Evolutionary conservation across 2,888 invertebrate species (phyloP).

Genomic region (Girardia tigrina): DNA sequence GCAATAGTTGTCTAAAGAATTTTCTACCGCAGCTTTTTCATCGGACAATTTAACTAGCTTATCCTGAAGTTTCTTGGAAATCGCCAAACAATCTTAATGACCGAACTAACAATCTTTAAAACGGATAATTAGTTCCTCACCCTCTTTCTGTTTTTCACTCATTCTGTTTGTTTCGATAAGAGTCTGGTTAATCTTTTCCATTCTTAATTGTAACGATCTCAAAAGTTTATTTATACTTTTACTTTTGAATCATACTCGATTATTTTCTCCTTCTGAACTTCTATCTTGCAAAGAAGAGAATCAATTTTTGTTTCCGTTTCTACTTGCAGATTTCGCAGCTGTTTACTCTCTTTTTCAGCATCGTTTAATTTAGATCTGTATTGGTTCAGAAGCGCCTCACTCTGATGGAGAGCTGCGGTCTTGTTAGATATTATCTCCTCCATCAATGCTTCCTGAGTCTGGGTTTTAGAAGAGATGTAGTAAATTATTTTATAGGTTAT

Average conservation of each 20-base stretch:
- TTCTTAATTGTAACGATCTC: not conserved
- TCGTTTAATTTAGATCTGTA: constrained; percentile 4
- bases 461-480: not conserved
- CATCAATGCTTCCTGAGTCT: constrained; percentile 10
- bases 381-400: not conserved
- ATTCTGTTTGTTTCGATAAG: constrained; percentile 1
- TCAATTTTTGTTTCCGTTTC: not conserved
- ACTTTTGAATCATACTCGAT: not conserved
- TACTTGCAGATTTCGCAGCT: constrained; percentile 5
- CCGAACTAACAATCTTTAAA: no score
- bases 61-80: not conserved
- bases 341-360: constrained; percentile 12
- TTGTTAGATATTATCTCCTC: not conserved
- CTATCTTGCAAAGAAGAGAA: not conserved
- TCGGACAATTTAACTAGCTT: not conserved
- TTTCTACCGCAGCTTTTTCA: not conserved
- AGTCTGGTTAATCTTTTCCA: not conserved
- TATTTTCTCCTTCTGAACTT: not conserved
- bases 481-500: no score
- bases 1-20: not conserved
- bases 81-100: not conserved
- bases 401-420: not conserved
- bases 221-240: not conserved
- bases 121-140: not conserved
- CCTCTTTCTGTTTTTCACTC: constrained; percentile 10